A percentile compares a stretch with the other conserved stretches of the same genome.
phyloP scores from a whole-genome alignment of 35 echinoderm and acorn worm species.

The Hemicentrotus pulcherrimus region DNA sequence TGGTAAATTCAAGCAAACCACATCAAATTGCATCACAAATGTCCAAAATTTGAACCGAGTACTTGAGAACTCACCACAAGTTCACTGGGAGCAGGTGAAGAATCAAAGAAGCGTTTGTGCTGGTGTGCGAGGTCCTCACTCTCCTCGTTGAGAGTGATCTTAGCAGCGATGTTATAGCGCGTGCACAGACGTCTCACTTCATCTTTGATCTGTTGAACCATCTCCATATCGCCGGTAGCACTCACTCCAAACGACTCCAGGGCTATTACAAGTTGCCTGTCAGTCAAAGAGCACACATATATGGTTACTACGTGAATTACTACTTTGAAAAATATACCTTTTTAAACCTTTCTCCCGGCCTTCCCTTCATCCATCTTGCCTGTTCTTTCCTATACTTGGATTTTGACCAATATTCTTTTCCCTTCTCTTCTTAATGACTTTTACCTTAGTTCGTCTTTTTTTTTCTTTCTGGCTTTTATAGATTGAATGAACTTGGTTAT shows the following conservation, averaged over 20 bases:
- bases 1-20: no score
- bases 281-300: not conserved
- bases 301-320: not conserved
- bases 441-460: no score
- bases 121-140: constrained; percentile 70
- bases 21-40: no score
- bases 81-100: constrained; percentile 64
- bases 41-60: not conserved
- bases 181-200: constrained; percentile 90
- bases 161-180: constrained; percentile 89
- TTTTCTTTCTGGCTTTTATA: no score
- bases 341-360: no score
- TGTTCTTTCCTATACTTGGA: no score
- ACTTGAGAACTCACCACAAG: constrained; percentile 51
- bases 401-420: no score
- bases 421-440: no score
- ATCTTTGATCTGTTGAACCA: constrained; percentile 96
- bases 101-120: constrained; percentile 73
- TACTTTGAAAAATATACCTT: no score
- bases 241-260: constrained; percentile 90
- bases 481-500: no score
- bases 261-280: constrained; percentile 83
- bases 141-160: constrained; percentile 87
- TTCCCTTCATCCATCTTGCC: no score
- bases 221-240: constrained; percentile 96